A percentile compares a stretch with the other conserved stretches of the same genome.
Conservation (phyloP, 2,797 vertebrate species). For the Netta rufina region DNA sequence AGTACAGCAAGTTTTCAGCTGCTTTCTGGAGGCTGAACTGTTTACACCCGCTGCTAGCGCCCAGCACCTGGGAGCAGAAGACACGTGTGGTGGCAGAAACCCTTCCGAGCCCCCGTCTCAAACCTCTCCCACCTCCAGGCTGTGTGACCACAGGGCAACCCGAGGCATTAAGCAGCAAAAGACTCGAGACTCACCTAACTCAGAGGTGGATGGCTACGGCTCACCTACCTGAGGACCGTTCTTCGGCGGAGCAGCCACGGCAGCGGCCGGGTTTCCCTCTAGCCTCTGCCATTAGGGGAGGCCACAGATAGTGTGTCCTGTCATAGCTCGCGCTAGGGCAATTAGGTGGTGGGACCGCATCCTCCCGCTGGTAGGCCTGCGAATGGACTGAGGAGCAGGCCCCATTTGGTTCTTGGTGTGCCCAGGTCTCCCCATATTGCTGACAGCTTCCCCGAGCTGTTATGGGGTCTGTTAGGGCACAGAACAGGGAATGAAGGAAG, state of each 20-base stretch:
- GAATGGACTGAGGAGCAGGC: slow-evolving; percentile 54
- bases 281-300: slow-evolving; percentile 68
- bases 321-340: slow-evolving; percentile 58
- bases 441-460: slow-evolving; percentile 68
- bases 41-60: accelerated
- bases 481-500: slow-evolving; percentile 70
- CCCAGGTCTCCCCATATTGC: slow-evolving; percentile 69
- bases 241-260: slow-evolving; percentile 35
- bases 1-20: neutral
- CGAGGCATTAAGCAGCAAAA: neutral
- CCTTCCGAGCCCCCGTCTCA: neutral
- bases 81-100: neutral
- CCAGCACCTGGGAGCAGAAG: neutral
- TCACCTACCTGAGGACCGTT: slow-evolving; percentile 63
- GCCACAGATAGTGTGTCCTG: slow-evolving; percentile 60
- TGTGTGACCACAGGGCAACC: accelerated
- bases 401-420: slow-evolving; percentile 65
- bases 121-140: neutral
- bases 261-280: slow-evolving; percentile 10
- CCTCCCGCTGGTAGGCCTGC: slow-evolving; percentile 61
- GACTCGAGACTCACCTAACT: neutral
- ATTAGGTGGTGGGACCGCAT: slow-evolving; percentile 63
- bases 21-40: neutral
- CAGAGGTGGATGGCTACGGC: neutral
- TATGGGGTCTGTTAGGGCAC: slow-evolving; percentile 71